Percentiles rank a stretch among this genome's conserved stretches.
These are phyloP conservation scores for Drosophila baimaii DNA, from an alignment of 1,140 invertebrate genomes.

Conservation along the genomic window DNA sequence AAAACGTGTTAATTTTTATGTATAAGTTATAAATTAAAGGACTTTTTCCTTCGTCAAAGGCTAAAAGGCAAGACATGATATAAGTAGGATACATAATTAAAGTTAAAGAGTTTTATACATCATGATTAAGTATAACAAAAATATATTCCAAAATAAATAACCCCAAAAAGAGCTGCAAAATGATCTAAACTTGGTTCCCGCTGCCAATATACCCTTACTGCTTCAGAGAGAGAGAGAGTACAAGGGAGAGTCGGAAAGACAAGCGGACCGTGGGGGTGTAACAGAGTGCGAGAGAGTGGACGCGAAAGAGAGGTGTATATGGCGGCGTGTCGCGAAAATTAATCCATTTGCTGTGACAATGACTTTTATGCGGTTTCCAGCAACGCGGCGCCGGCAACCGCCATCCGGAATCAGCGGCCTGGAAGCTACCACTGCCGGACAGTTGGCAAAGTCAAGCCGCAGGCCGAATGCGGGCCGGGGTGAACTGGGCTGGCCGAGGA, in stretches of 20 bases:
- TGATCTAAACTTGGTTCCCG: not conserved
- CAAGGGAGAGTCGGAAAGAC: conserved; percentile 6
- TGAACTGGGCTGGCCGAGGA: conserved; percentile 13
- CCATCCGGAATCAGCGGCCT: conserved; percentile 53
- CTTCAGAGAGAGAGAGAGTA: not conserved
- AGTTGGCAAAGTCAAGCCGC: conserved; percentile 74
- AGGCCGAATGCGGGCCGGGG: conserved; percentile 65
- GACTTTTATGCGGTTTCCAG: conserved; percentile 82
- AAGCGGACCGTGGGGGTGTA: conserved; percentile 26
- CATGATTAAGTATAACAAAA: too few species aligned
- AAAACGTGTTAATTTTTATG: too few species aligned
- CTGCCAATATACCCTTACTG: conserved; percentile 3
- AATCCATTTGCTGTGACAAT: conserved; percentile 83
- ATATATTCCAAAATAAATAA: too few species aligned
- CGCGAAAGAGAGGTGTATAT: conserved; percentile 52
- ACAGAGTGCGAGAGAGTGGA: conserved; percentile 9
- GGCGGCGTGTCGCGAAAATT: conserved; percentile 81
- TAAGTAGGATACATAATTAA: too few species aligned
- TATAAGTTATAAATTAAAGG: too few species aligned
- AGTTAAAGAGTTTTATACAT: too few species aligned
- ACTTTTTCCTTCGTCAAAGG: too few species aligned
- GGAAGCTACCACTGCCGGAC: conserved; percentile 51
- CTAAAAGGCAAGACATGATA: too few species aligned
- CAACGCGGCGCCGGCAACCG: conserved; percentile 52
- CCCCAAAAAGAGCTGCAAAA: too few species aligned